Base-by-base conservation (phyloP, 1,140 invertebrate species). In the Lysiphlebus fabarum region DNA sequence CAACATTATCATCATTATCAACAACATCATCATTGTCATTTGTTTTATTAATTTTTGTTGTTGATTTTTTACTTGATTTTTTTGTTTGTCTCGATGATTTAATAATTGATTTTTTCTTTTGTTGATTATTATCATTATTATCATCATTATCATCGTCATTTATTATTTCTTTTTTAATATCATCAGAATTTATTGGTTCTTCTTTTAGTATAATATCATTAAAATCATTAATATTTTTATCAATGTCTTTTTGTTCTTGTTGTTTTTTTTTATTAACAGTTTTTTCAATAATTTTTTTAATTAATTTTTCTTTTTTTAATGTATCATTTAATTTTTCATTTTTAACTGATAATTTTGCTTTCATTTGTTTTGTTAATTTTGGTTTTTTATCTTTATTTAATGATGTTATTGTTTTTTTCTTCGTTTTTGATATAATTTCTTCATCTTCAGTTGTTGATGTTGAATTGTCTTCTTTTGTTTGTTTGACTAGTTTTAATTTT, bases 401-500 rank as follows among this genome's bases (percentile, higher is more conserved):
- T 36, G 10, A 41, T 43, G 53, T 61, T 17, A 63, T 55, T 55
- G 51, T 61, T 61, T 26, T 26, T 26, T 26, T 26, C 57, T 62
- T 65, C 55, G 64, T 64, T 43, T 47, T 44, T 17, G 69, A 71
- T 59, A 65, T 66, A 66, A 64, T 70, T 64, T 66, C 70, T 67
- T 65, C 56, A 63, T 72, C 62, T 71, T 69, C 67, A 11, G 56
- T 11, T 36, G 11, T 7, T 4, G 37, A 58, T 26, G 48, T 50
- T 26, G 17, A 1, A 41, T 65, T 64, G n/a, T 63, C 44, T 37
- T 63, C 59, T 8, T 58, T 55, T 14, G 63, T 66, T 17, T 67
- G 65, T 41, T 77, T 78, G 65, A 75, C 72, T 75, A 78, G 70
- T 43, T 78, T 80, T 56, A 74, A 66, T 67, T 78, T 79, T 50